Conservation (phyloP, 2,888 invertebrate genomes). For the Parnassius glacialis region DNA sequence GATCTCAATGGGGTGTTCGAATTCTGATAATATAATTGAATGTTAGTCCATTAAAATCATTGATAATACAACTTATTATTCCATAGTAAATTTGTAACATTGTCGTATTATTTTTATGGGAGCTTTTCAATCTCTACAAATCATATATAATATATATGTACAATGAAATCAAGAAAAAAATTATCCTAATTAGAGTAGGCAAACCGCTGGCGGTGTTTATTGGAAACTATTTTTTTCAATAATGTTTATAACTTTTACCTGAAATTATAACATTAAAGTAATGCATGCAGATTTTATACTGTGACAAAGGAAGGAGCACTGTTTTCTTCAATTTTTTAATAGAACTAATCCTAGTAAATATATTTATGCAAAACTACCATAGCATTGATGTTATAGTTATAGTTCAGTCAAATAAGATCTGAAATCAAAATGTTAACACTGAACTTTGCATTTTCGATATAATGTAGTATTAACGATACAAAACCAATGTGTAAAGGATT, state of each 20-base stretch:
- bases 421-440: too few species aligned
- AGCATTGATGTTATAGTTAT: slow-evolving; percentile 18
- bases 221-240: slow-evolving; percentile 33
- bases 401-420: too few species aligned
- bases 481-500: too few species aligned
- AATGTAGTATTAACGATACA: too few species aligned
- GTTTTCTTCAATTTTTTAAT: slow-evolving; percentile 25
- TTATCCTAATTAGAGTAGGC: slow-evolving; percentile 4
- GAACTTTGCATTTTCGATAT: too few species aligned
- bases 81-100: slow-evolving; percentile 25
- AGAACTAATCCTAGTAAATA: slow-evolving; percentile 16
- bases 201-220: slow-evolving; percentile 63
- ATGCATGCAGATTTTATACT: slow-evolving; percentile 44
- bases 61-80: slow-evolving; percentile 48
- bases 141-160: slow-evolving; percentile 10
- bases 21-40: slow-evolving; percentile 47
- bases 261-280: slow-evolving; percentile 38
- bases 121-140: slow-evolving; percentile 11
- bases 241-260: slow-evolving; percentile 44
- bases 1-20: slow-evolving; percentile 69
- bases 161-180: slow-evolving; percentile 7
- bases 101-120: slow-evolving; percentile 17
- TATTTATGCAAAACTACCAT: slow-evolving; percentile 13
- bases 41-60: slow-evolving; percentile 39
- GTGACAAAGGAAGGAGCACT: slow-evolving; percentile 19